Percentiles rank a stretch among this genome's conserved stretches.
phyloP scores from a whole-genome alignment of 2,888 invertebrate genomes.

The Drosophila eohydei region DNA sequence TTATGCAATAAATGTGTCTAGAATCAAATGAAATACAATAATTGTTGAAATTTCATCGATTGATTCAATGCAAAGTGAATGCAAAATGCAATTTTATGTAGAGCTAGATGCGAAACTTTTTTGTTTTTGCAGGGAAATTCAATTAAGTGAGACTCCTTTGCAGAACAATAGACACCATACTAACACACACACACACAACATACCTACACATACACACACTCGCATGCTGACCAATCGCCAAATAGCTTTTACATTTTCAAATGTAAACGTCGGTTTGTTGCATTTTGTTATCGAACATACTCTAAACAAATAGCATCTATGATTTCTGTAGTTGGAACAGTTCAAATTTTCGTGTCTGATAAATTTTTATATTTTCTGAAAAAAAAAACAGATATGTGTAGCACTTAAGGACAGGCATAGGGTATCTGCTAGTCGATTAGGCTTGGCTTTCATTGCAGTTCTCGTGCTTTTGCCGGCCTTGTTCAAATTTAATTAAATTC shows the following conservation, averaged over 20 bases:
- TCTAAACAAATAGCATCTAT: background rate
- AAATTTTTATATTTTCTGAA: background rate
- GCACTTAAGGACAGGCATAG: background rate
- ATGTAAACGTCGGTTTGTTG: background rate
- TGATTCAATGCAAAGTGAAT: constrained; percentile 11
- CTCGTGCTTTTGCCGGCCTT: constrained; percentile 23
- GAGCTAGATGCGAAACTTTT: background rate
- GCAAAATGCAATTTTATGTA: constrained; percentile 21
- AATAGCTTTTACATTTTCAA: constrained; percentile 11
- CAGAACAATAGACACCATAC: constrained; percentile 8
- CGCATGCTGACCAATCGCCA: constrained; percentile 4
- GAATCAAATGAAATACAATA: constrained; percentile 44
- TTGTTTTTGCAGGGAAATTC: constrained; percentile 40
- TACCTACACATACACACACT: background rate
- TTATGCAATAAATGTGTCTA: constrained; percentile 45
- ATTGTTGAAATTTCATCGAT: constrained; percentile 1
- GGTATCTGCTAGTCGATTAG: constrained; percentile 6
- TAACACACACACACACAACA: background rate
- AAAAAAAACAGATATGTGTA: too few species aligned
- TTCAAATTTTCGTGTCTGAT: background rate
- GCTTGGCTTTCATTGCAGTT: background rate
- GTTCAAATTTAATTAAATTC: constrained; percentile 75
- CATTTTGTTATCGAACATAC: background rate
- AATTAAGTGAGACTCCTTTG: constrained; percentile 54
- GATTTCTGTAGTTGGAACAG: background rate